phyloP scores from a whole-genome alignment of 2,113 vertebrate genomes.

The Boulengeromyrus knoepffleri region DNA sequence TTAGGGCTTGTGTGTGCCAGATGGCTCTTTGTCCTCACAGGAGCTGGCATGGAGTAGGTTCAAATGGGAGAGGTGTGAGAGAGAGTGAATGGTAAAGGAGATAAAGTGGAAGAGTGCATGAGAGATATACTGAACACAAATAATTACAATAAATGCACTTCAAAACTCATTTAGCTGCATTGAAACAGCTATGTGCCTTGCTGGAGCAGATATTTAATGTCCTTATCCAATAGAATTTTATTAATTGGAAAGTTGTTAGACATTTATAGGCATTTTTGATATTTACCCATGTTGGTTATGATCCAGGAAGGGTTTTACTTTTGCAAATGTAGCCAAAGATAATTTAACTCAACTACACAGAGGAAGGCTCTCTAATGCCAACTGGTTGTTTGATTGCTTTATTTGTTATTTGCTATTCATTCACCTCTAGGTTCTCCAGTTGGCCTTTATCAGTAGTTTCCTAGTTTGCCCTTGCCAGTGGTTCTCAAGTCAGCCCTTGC shows the following conservation, averaged over 20 bases:
- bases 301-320: background rate
- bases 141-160: background rate
- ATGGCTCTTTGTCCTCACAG: background rate
- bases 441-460: background rate
- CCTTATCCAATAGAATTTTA: background rate
- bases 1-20: background rate
- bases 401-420: background rate
- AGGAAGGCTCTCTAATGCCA: background rate
- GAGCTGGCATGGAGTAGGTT: background rate
- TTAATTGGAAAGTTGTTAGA: background rate
- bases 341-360: background rate
- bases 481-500: too few relatives aligned
- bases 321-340: background rate
- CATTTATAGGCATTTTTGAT: background rate
- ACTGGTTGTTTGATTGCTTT: background rate
- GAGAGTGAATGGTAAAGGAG: background rate
- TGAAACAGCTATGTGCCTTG: background rate
- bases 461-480: too few relatives aligned
- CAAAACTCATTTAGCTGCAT: background rate
- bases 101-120: background rate
- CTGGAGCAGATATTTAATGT: background rate
- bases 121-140: background rate
- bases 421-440: background rate
- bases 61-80: background rate
- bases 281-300: background rate